Evolutionary conservation across 2,888 invertebrate species (phyloP), one percentile per base, ranked within the genome.

Genomic region (Meteorus colon): DNA sequence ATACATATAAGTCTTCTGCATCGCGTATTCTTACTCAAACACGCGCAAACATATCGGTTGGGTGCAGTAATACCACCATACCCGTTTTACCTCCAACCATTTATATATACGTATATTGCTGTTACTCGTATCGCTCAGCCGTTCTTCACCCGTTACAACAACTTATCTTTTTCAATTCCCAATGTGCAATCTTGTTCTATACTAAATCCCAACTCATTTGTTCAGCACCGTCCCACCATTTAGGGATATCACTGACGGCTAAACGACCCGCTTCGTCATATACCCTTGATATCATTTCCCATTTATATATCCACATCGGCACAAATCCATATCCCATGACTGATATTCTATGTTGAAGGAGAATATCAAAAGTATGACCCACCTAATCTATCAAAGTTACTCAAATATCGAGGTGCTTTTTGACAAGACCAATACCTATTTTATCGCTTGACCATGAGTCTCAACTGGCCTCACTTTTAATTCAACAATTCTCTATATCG

Each of bases 151-250:
- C 74, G 77, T 76, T 81, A 78, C 80, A 34, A 80, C 80, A 80
- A 83, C 84, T 84, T 85, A 84, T 85, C 86, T 82, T 78, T 79
- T 75, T 75, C 81, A 84, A 84, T 84, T 83, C 83, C 77, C 75
- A 79, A 81, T 77, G 77, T 79, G 75, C 76, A 77, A 78, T 81
- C 77, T 79, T 71, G 66, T 69, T 71, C 65, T 71, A 76, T 76
- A 65, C 74, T 77, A 66, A 75, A 69, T 75, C 66, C 51, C 34
- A 10, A 41, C 77, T 78, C 80, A 77, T 80, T 80, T 79, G 77
- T 79, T 79, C 73, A 68, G 24, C 62, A 66, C 75, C 72, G 29
- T 69, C 67, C 37, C 60, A n/a, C 37, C 41, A 34, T n/a, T 62
- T 37, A 45, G 76, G 71, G 80, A 79, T 78, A 79, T 78, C 78